Evolutionary conservation across 30 jellyfish, hydroid and myxozoan genomes (phyloP).

Genomic region (Clytia hemisphaerica): DNA sequence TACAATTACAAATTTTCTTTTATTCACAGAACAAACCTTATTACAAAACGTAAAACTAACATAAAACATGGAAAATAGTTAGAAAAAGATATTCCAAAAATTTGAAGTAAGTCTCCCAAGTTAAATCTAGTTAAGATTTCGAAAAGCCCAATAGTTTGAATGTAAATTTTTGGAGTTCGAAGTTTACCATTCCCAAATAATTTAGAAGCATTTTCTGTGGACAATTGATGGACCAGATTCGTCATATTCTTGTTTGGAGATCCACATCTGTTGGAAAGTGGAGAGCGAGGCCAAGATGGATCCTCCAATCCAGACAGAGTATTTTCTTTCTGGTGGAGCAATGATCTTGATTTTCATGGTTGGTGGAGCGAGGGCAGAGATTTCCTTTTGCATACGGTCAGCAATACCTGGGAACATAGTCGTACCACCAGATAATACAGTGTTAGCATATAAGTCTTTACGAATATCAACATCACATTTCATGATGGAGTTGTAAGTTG

Average conservation of each 20-base stretch:
- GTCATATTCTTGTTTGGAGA: slow-evolving; percentile 99
- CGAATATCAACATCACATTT: slow-evolving; percentile 99
- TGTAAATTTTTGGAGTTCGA: too few species aligned
- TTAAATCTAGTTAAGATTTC: too few species aligned
- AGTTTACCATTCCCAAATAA: too few species aligned
- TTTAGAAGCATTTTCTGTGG: slow-evolving; percentile 99
- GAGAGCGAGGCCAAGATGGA: slow-evolving; percentile 99
- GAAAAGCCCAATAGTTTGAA: too few species aligned
- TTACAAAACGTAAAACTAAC: too few species aligned
- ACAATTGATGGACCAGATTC: slow-evolving; percentile 99
- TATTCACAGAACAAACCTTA: too few species aligned
- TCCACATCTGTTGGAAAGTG: slow-evolving; percentile 99
- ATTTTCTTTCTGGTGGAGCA: slow-evolving; percentile 99
- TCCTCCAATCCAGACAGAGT: slow-evolving; percentile 99
- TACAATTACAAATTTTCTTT: too few species aligned
- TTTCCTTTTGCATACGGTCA: slow-evolving; percentile 99
- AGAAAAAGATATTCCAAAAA: too few species aligned
- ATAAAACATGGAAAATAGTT: too few species aligned
- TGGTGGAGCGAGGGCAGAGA: slow-evolving; percentile 99
- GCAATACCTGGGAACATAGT: slow-evolving; percentile 99
- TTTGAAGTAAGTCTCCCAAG: too few species aligned
- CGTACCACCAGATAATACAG: slow-evolving; percentile 99
- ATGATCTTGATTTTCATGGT: slow-evolving; percentile 99
- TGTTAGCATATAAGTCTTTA: slow-evolving; percentile 99
- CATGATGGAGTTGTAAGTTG: slow-evolving; percentile 99